Evolutionary conservation across 2,888 invertebrate species (phyloP).

Genomic region (Drosophila antonietae): DNA sequence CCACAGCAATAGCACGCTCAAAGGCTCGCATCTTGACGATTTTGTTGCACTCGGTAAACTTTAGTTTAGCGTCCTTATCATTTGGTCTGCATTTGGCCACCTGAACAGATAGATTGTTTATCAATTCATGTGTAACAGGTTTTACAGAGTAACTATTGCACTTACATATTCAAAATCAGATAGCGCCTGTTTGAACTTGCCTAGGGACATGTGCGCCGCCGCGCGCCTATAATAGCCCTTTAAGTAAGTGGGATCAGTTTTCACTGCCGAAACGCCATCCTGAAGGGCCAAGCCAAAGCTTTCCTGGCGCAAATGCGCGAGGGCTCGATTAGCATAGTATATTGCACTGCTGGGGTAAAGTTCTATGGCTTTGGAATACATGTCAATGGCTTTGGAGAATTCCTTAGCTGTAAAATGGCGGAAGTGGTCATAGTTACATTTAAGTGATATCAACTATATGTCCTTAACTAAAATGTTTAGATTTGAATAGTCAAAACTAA

Average conservation of each 20-base stretch:
- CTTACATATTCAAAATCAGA: slow-evolving; percentile 98
- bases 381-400: slow-evolving; percentile 94
- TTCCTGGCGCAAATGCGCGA: slow-evolving; percentile 97
- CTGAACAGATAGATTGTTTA: slow-evolving; percentile 83
- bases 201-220: slow-evolving; percentile 98
- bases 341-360: slow-evolving; percentile 93
- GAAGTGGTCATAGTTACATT: slow-evolving; percentile 2
- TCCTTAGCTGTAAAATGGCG: slow-evolving; percentile 90
- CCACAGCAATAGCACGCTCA: slow-evolving; percentile 97
- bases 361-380: slow-evolving; percentile 95
- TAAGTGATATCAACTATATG: neutral
- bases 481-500: neutral
- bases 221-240: slow-evolving; percentile 99
- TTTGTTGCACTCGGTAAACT: slow-evolving; percentile 97
- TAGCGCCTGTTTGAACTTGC: slow-evolving; percentile 98
- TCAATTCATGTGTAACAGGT: slow-evolving; percentile 2
- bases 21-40: slow-evolving; percentile 97
- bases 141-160: slow-evolving; percentile 56
- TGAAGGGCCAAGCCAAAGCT: slow-evolving; percentile 96
- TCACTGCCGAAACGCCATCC: slow-evolving; percentile 96
- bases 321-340: slow-evolving; percentile 97
- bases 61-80: slow-evolving; percentile 96
- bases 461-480: neutral
- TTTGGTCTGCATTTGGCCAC: slow-evolving; percentile 96
- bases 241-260: slow-evolving; percentile 94